These are phyloP conservation scores for Coluber constrictor DNA, from an alignment of 2,797 vertebrate genomes.

Conservation along the genomic window DNA sequence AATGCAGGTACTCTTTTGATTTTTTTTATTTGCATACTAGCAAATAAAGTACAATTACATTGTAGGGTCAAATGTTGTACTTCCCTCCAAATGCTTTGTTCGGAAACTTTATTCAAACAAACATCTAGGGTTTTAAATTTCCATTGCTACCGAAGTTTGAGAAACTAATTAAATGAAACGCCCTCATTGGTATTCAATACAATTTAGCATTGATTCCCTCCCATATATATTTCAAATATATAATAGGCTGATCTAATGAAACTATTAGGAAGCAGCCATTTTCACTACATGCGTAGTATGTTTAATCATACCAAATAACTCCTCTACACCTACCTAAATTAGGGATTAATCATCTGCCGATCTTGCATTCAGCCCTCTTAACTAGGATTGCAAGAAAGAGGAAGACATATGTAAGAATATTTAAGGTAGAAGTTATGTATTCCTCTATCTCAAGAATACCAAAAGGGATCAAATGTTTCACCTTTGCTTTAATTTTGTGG, in stretches of 20 bases:
- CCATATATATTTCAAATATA: neutral
- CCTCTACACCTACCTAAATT: constrained; percentile 8
- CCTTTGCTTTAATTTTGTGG: constrained; percentile 39
- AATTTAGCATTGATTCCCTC: neutral
- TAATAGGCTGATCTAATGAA: neutral
- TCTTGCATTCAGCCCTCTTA: constrained; percentile 5
- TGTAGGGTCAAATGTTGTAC: neutral
- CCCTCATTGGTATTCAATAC: neutral
- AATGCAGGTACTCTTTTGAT: neutral
- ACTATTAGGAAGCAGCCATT: neutral
- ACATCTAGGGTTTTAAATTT: neutral
- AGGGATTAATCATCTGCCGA: constrained; percentile 18
- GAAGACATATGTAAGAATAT: neutral
- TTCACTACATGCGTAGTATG: constrained; percentile 16
- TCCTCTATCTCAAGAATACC: constrained; percentile 27
- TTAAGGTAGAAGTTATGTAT: constrained; percentile 27
- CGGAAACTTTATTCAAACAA: neutral
- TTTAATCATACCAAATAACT: constrained; percentile 24
- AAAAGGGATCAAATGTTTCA: constrained; percentile 11
- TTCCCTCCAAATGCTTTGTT: neutral
- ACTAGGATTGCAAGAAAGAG: neutral
- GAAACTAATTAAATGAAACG: neutral
- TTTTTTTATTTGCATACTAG: neutral
- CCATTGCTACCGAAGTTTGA: neutral
- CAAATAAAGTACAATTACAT: neutral